Evolutionary conservation across 2,113 vertebrate genomes (phyloP).

Genomic region (Sigmodon hispidus): DNA sequence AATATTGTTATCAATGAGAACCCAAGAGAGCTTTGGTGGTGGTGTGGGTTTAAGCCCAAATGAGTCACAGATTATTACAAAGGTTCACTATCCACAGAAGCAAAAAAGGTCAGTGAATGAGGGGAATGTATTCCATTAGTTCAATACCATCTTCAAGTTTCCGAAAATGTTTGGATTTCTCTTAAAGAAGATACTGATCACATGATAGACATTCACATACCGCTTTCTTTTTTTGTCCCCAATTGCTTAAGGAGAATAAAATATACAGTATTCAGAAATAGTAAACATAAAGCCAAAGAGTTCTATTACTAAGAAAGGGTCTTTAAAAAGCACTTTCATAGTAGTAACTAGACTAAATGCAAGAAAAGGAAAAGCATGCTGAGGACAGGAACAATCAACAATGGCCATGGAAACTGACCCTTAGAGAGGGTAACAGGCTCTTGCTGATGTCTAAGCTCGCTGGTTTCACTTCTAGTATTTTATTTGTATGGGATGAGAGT

Average conservation of each 20-base stretch:
- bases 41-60: background rate
- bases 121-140: background rate
- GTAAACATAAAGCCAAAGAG: conserved; percentile 20
- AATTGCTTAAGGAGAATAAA: conserved; percentile 10
- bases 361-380: background rate
- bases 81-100: background rate
- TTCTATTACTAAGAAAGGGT: background rate
- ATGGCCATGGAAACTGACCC: background rate
- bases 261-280: conserved; percentile 32
- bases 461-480: background rate
- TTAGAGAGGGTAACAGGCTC: background rate
- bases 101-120: conserved; percentile 15
- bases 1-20: conserved; percentile 2
- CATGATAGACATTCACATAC: background rate
- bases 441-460: background rate
- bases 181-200: conserved; percentile 29
- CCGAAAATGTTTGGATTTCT: conserved; percentile 33
- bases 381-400: conserved; percentile 25
- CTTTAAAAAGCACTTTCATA: conserved; percentile 43
- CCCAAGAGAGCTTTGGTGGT: background rate
- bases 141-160: conserved; percentile 21
- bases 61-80: conserved; percentile 25
- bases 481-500: background rate
- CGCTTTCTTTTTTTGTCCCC: background rate
- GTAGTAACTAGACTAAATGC: background rate